Base-by-base conservation (phyloP, 2,113 vertebrate genomes). In the Archilochus colubris region DNA sequence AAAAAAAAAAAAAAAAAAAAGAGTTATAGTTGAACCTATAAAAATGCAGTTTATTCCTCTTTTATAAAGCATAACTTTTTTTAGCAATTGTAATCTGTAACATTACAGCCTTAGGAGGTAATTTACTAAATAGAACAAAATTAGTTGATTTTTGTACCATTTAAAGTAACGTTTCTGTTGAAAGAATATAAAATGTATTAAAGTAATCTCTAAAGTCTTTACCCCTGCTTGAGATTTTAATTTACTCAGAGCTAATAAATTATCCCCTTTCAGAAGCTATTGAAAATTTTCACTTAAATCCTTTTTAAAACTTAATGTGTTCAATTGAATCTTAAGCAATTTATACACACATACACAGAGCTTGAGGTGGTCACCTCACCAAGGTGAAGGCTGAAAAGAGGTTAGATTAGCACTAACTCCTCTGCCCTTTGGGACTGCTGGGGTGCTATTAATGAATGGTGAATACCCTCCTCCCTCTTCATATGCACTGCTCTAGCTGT, bases 401-500 rank as follows among this genome's bases (percentile, higher is more conserved):
- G 98, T 98, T 98, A 99, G 98, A 98, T 98, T 97, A 98, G 88
- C 91, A 83, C 57, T 90, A 97, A 97, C 98, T 98, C 95, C 96
- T 97, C 97, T 97, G 86, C 85, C 97, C 92, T 95, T 90, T 93
- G 98, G 98, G 98, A 98, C 94, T 97, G 94, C 97, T 96, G 96
- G 96, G 97, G 98, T 98, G 97, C 96, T 97, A 95, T 98, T 98
- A 99, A 98, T 98, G 97, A 98, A 98, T 98, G 98, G 98, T 96
- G 97, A 98, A 98, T 98, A 98, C 97, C 95, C 98, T 79, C 58
- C 62, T 69, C 14, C 97, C 96, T 76, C 86, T 89, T 55, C 63
- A 58, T 75, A 89, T 31, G 62, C 69, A 75, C 92, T 91, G 87
- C 83, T 94, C 97, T 97, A 96, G 98, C 98, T 98, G 98, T 98